phyloP scores from a whole-genome alignment of 1,140 invertebrate genomes.

The Philopotamus ludificatus region DNA sequence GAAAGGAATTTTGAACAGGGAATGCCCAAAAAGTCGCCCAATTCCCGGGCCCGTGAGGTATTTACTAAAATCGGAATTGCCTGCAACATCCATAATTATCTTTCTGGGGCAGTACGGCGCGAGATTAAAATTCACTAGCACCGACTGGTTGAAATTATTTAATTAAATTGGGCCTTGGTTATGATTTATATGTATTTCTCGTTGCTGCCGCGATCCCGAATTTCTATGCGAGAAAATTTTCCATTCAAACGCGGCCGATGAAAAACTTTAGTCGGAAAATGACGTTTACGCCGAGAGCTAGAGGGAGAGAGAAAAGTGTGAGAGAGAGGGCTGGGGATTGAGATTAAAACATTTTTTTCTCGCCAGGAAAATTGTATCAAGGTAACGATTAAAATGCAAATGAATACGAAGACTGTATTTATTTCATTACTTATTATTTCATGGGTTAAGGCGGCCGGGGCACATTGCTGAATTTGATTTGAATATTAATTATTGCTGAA shows the following conservation, averaged over 20 bases:
- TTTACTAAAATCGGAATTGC: constrained; percentile 40
- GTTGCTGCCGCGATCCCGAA: constrained; percentile 24
- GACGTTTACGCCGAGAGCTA: constrained; percentile 19
- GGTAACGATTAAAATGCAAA: too few species aligned
- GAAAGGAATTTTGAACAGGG: constrained; percentile 1
- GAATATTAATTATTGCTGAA: not conserved
- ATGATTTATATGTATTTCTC: constrained; percentile 42
- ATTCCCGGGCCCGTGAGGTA: constrained; percentile 3
- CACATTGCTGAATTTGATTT: not conserved
- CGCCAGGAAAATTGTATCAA: too few species aligned
- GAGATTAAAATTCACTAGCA: constrained; percentile 38
- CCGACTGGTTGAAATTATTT: constrained; percentile 42
- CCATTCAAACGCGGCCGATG: constrained; percentile 24
- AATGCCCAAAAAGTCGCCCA: not conserved
- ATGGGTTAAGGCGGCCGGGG: too few species aligned
- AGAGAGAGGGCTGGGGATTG: too few species aligned
- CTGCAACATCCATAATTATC: constrained; percentile 39
- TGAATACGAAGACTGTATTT: too few species aligned
- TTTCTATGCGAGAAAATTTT: constrained; percentile 38
- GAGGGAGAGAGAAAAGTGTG: not conserved
- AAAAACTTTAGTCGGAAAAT: constrained; percentile 26
- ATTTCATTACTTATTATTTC: too few species aligned
- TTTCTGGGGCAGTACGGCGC: constrained; percentile 20
- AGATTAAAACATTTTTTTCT: too few species aligned
- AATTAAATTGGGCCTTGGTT: constrained; percentile 41